Base-by-base conservation (phyloP, 2,113 vertebrate genomes). In the Chamaea fasciata region DNA sequence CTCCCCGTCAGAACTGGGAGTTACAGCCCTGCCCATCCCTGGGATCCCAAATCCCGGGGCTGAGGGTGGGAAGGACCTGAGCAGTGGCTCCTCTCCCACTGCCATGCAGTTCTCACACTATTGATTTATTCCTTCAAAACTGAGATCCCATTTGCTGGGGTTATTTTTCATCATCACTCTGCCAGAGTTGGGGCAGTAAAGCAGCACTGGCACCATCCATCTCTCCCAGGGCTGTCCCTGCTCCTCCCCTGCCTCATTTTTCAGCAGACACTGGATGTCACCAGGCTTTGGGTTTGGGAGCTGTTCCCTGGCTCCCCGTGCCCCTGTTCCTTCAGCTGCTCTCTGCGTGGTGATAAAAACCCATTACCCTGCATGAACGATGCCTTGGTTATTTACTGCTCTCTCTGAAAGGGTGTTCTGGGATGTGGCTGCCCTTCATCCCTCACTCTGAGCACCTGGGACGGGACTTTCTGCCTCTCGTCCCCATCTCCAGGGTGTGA, bases 331-430 rank as follows among this genome's bases (percentile, higher is more conserved):
- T 68, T 37, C 63, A 68, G 70, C 60, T 31, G 22, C 68, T 4
- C 35, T n/a, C 52, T 83, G 31, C 5, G 21, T 41, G 49, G 42
- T 60, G 65, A 87, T 63, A 47, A 94, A 90, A 92, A 5, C 62
- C 89, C 85, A 78, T 92, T 42, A 63, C 50, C 39, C 50, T 33
- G 30, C 46, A 7, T 12, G 62, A 81, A 6, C 39, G 9, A 3
- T 37, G 76, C 10, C 41, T 46, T 31, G 15, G 42, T 77, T 93
- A 94, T 94, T 97, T 92, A 94, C 94, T 91, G 35, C 70, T 55
- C 60, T 23, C 65, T 75, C 75, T 77, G 85, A 30, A 69, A 85
- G 71, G 71, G 67, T 49, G 46, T 20, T 57, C 81, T 18, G 64
- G 44, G 56, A 19, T 74, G 73, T 87, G 95, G 81, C 95, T 91